Percentiles rank a stretch among this genome's conserved stretches.
Evolutionary conservation across 2,797 vertebrate genomes (phyloP).

Genomic region (Ctenosaura bakeri): DNA sequence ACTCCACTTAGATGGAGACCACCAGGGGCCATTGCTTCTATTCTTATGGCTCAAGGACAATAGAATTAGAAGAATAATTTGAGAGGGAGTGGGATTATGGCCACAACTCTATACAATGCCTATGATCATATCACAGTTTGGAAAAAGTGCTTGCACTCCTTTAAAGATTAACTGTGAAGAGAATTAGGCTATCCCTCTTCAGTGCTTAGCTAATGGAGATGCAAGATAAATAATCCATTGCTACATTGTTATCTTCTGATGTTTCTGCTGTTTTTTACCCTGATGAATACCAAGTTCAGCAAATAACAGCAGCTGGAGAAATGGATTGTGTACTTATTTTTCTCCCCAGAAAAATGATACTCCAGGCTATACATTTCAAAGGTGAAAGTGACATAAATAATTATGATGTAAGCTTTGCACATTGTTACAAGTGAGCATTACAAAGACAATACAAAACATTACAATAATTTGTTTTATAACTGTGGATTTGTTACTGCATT

Average conservation of each 20-base stretch:
- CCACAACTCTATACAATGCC: neutral
- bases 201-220: constrained; percentile 47
- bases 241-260: constrained; percentile 26
- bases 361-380: constrained; percentile 64
- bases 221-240: constrained; percentile 21
- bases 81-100: neutral
- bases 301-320: constrained; percentile 41
- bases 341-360: constrained; percentile 54
- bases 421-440: constrained; percentile 48
- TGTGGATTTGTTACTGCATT: neutral
- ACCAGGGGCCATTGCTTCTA: too few relatives aligned
- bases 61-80: neutral
- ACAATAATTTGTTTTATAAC: neutral
- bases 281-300: constrained; percentile 23
- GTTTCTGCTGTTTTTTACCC: constrained; percentile 36
- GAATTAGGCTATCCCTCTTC: constrained; percentile 61
- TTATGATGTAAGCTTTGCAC: constrained; percentile 49
- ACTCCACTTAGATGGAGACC: too few relatives aligned
- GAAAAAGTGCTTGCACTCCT: constrained; percentile 51
- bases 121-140: constrained; percentile 22
- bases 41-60: neutral
- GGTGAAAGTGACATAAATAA: constrained; percentile 51
- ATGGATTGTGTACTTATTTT: constrained; percentile 57
- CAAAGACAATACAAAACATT: constrained; percentile 41
- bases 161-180: constrained; percentile 39